Base-by-base conservation (phyloP, 2,797 vertebrate genomes). In the Muscicapa striata region DNA sequence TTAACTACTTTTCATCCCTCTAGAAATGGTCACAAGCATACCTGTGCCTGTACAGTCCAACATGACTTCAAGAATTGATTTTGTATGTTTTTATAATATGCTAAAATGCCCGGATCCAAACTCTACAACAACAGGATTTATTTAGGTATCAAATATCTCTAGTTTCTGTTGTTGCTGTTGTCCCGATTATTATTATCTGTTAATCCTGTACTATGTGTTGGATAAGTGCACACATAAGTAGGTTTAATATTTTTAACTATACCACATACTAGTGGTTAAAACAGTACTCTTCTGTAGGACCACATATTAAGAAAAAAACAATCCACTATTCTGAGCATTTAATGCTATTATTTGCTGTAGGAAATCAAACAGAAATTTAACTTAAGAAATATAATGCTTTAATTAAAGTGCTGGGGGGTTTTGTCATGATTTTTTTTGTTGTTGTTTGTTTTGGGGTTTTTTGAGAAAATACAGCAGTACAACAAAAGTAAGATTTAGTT, bases 391-490 rank as follows among this genome's bases (percentile, higher is more conserved):
- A 2, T 24, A 54, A 52, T 1, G 3, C 19, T 52, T 72, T 78
- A 66, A 54, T 54, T 41, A 11, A 59, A 61, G 15, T 24, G 26
- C 22, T 59, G 22, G 4, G 32, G 27, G 7, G 6, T 4, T 19
- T 45, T 40, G 13, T 26, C 49, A 29, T 2, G 1, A 4, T 17
- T 45, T 52, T 19, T 27, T 14, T 51, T 21, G 6, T 40, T 41
- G 24, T 43, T 58, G 11, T 14, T 49, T 30, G 5, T 30, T 51
- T 49, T 11, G 12, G 12, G 4, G 0, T 1, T 23, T 68, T 62
- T 55, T 45, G 32, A 84, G 7, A 38, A 72, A 40, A 3, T 32
- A 78, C 4, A 55, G 46, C 5, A 89, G 18, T 19, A 67, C 26
- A 73, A 11, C 10, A 80, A 88, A 93, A 61, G 22, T 38, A 36